Evolutionary conservation across 2,888 invertebrate genomes (phyloP).

Genomic region (Parasteatoda lunata): DNA sequence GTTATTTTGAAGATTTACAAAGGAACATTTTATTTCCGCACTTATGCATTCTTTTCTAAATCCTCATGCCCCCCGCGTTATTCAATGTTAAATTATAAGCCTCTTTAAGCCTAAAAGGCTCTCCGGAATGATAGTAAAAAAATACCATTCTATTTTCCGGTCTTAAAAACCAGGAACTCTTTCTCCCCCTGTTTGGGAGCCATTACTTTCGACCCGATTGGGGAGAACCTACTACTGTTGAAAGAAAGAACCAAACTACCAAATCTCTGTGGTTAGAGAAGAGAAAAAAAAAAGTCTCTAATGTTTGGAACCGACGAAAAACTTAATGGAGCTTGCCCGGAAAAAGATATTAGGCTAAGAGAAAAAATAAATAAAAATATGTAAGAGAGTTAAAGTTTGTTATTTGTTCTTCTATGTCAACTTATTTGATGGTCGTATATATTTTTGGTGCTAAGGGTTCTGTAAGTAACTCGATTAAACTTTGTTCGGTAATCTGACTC

Average conservation of each 20-base stretch:
- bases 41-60: too few species aligned
- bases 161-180: neutral
- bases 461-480: slow-evolving; percentile 2
- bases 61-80: too few species aligned
- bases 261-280: neutral
- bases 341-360: slow-evolving; percentile 6
- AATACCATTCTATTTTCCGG: neutral
- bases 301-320: neutral
- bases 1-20: too few species aligned
- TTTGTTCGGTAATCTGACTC: neutral
- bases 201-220: slow-evolving; percentile 1
- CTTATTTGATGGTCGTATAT: neutral
- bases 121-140: neutral
- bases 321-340: slow-evolving; percentile 18
- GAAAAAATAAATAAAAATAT: neutral
- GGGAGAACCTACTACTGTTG: neutral
- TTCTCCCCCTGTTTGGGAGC: neutral
- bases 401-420: neutral
- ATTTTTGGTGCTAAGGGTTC: neutral
- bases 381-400: neutral
- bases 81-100: neutral
- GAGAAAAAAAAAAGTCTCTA: neutral
- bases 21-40: too few species aligned
- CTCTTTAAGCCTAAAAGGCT: neutral
- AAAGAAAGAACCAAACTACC: neutral